Conservation (phyloP, 2,888 invertebrate genomes). For the Athalia circularis region DNA sequence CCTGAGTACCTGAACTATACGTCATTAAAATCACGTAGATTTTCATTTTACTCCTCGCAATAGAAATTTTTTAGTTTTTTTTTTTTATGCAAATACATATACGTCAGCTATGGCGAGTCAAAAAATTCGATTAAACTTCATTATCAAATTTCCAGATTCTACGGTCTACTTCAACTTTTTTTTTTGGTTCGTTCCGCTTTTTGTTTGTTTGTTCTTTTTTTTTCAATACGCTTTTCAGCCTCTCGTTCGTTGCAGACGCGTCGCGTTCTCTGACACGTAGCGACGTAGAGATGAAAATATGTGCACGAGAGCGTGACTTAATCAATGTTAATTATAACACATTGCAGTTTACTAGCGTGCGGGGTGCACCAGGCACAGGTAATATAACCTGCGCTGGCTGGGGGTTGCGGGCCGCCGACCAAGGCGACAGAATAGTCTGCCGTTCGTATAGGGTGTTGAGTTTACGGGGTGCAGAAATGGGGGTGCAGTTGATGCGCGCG, state of each 20-base stretch:
- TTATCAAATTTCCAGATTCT: neutral
- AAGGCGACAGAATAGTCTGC: conserved; percentile 14
- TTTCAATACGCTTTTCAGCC: neutral
- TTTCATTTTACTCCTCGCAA: neutral
- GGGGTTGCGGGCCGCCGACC: neutral
- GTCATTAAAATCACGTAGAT: neutral
- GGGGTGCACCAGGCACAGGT: neutral
- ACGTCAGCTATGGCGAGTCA: neutral
- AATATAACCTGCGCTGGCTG: no score
- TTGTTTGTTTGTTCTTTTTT: neutral
- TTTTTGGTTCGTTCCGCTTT: neutral
- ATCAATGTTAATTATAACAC: conserved; percentile 66
- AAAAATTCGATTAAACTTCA: neutral
- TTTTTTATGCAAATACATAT: no score
- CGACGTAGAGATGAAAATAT: conserved; percentile 51
- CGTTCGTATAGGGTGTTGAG: neutral
- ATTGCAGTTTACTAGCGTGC: conserved; percentile 5
- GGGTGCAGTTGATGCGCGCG: conserved; percentile 38
- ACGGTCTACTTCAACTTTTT: neutral
- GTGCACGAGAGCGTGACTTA: conserved; percentile 51
- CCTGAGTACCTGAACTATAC: no score
- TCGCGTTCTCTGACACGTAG: conserved; percentile 25
- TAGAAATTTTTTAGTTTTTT: neutral
- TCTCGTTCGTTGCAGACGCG: conserved; percentile 1
- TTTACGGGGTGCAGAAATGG: neutral